Evolutionary conservation across 30 jellyfish, hydroid and myxozoan species (phyloP), one percentile per base, ranked within the genome.

Genomic region (Phacellophora camtschatica): DNA sequence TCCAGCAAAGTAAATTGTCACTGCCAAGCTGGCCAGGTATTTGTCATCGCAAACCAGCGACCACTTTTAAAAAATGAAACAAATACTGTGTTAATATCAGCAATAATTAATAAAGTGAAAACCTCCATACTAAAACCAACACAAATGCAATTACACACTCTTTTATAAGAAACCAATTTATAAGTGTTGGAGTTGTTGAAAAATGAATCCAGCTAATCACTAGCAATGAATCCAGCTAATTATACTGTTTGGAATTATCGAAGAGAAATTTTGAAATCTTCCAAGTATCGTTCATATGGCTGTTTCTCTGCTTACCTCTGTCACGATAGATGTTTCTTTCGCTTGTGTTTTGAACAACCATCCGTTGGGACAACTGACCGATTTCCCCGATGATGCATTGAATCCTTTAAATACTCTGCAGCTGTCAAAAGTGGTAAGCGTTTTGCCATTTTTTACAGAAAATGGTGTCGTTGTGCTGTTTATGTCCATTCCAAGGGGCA

Each of bases 1-100:
- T 15, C 97, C 97, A 36, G 96, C 87, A 74, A 89, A 89, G 64
- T 89, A 89, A 62, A 89, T 74, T 4, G 97, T 89, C 42, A 93
- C 86, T 9, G 97, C 85, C 75, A 82, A 25, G 51, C 87, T 76
- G n/a, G 82, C 95, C 36, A 74, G 84, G 51, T 82, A 75, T 45
- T 89, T 89, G 29, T 74, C 50, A 79, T 83, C 97, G 59, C 97
- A 89, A 35, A 89, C 97, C 5, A 89, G 81, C 3, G 66, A 39
- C 95, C 95, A 89, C 97, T 89, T 53, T 25, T 20, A 29, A 58
- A 42, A 56, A 62, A 56, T 19, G 27, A n/a, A 74, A 53, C 3
- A 11, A 20, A 25, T 1, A 13, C 3, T 46, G 23, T 10, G 2
- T 46, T 22, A 9, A 13, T 12, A n/a, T n/a, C n/a, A n/a, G n/a